A percentile compares a stretch with the other conserved stretches of the same genome.
phyloP scores from a whole-genome alignment of 37 sponge, comb jelly and placozoan genomes.

The Bolinopsis microptera region DNA sequence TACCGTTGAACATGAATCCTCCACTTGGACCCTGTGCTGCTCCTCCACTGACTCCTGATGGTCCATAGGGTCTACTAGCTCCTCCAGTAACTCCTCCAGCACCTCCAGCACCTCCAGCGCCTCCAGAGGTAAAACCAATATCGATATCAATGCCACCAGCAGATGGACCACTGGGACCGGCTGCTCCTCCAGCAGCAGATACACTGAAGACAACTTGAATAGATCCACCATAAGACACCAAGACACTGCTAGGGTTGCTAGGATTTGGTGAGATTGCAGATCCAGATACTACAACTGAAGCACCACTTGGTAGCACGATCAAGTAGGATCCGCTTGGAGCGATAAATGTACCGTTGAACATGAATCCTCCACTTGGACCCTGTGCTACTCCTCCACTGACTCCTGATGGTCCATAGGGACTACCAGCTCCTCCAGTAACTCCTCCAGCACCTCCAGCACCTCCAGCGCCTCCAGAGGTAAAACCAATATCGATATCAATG shows the following conservation, averaged over 20 bases:
- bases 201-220: neutral
- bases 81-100: too few relatives aligned
- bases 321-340: neutral
- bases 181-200: neutral
- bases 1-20: neutral
- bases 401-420: conserved; percentile 38
- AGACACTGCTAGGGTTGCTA: neutral
- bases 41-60: neutral
- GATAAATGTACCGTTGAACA: neutral
- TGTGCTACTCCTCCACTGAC: neutral
- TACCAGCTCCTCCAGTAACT: neutral
- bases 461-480: neutral
- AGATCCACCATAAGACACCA: neutral
- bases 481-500: neutral
- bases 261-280: neutral
- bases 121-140: too few relatives aligned
- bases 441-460: neutral
- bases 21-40: neutral
- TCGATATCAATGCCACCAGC: too few relatives aligned
- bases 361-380: neutral
- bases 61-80: conserved; percentile 18
- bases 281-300: neutral
- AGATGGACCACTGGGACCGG: neutral
- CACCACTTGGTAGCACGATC: neutral
- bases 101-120: too few relatives aligned